Evolutionary conservation across 2,797 vertebrate genomes (phyloP).

Genomic region (Paguma larvata): DNA sequence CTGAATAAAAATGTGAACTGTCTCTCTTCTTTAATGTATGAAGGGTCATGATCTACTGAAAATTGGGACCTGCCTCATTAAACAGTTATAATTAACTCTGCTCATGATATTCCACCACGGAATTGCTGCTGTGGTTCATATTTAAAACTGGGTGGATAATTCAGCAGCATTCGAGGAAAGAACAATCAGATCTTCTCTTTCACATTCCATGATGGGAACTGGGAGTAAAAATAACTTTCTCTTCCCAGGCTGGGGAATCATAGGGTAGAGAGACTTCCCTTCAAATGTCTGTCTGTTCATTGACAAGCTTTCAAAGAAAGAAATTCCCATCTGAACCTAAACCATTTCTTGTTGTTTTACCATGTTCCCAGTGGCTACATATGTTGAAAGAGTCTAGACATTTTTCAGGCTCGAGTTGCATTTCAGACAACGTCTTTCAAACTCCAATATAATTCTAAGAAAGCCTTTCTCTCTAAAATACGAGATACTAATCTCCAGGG

Average conservation of each 20-base stretch:
- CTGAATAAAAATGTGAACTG: slow-evolving; percentile 74
- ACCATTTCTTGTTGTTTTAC: slow-evolving; percentile 58
- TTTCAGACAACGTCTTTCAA: slow-evolving; percentile 71
- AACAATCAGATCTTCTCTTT: slow-evolving; percentile 67
- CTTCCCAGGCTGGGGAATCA: slow-evolving; percentile 55
- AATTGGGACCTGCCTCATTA: slow-evolving; percentile 73
- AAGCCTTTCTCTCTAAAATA: slow-evolving; percentile 36
- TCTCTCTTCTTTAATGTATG: slow-evolving; percentile 70
- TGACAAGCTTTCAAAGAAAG: slow-evolving; percentile 64
- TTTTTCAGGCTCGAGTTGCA: slow-evolving; percentile 60
- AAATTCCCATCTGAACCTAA: slow-evolving; percentile 59
- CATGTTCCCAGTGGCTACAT: slow-evolving; percentile 38
- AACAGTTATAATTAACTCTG: slow-evolving; percentile 76
- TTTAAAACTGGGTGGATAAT: slow-evolving; percentile 56
- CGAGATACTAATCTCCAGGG: slow-evolving; percentile 34
- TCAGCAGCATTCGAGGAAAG: neutral
- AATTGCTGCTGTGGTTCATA: neutral
- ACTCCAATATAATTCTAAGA: slow-evolving; percentile 52
- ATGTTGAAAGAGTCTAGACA: slow-evolving; percentile 64
- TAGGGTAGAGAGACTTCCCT: slow-evolving; percentile 30
- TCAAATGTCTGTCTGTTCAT: slow-evolving; percentile 57
- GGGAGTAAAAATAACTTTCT: slow-evolving; percentile 62
- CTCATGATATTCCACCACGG: slow-evolving; percentile 59
- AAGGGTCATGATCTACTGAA: slow-evolving; percentile 70
- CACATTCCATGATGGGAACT: slow-evolving; percentile 40